Percentiles rank a stretch among this genome's conserved stretches.
phyloP scores from a whole-genome alignment of 2,113 vertebrate species.

The Ophthalmolycus amberensis region DNA sequence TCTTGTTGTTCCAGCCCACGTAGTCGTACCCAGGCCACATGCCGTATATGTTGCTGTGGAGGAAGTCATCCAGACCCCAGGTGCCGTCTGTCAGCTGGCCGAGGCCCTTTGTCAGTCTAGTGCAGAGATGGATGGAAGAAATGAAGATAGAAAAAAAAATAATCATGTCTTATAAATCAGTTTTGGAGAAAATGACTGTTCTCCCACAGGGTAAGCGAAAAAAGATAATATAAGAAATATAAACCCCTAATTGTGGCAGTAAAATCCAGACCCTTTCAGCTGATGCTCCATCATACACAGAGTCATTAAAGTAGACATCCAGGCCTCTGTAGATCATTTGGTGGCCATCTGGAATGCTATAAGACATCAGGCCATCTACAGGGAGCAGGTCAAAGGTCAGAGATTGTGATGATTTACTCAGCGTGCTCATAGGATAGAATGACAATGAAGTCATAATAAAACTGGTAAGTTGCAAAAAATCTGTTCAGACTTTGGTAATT shows the following conservation, averaged over 20 bases:
- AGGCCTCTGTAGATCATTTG: constrained; percentile 89
- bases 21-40: constrained; percentile 97
- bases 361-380: constrained; percentile 94
- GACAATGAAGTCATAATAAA: not conserved
- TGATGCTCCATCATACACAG: constrained; percentile 91
- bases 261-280: constrained; percentile 87
- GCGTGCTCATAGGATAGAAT: not conserved
- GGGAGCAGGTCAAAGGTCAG: constrained; percentile 28
- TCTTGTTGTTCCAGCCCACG: constrained; percentile 95
- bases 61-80: constrained; percentile 94
- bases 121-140: not conserved
- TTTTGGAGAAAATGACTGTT: not conserved
- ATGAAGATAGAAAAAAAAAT: not conserved
- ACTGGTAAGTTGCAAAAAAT: not conserved
- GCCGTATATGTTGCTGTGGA: constrained; percentile 90
- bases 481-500: not conserved
- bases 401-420: not conserved
- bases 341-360: constrained; percentile 91
- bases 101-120: constrained; percentile 92
- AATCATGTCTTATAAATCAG: not conserved
- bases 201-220: not conserved
- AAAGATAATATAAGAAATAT: not conserved
- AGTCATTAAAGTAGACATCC: constrained; percentile 92
- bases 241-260: not conserved
- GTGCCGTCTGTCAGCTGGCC: constrained; percentile 95